phyloP scores from a whole-genome alignment of 2,888 invertebrate genomes.

The Platycnemis pennipes region DNA sequence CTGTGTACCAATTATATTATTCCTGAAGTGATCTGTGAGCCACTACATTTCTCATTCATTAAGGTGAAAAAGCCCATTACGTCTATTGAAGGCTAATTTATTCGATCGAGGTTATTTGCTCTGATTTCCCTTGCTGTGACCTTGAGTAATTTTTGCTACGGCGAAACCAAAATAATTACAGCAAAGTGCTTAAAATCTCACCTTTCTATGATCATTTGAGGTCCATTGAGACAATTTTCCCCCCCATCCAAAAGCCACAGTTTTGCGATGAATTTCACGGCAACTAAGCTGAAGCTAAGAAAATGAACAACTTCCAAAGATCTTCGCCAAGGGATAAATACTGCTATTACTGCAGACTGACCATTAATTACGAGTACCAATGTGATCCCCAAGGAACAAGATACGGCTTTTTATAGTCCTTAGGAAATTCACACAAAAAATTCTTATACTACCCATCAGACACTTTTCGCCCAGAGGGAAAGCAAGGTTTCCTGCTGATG shows the following conservation, averaged over 20 bases:
- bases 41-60: no score
- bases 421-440: not conserved
- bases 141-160: not conserved
- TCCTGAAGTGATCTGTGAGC: no score
- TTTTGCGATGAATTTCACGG: not conserved
- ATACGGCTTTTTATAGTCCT: not conserved
- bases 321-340: not conserved
- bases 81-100: no score
- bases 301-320: not conserved
- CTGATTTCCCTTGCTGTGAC: not conserved
- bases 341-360: not conserved
- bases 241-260: not conserved
- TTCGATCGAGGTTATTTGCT: not conserved
- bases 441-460: not conserved
- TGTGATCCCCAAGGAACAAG: not conserved
- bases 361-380: slow-evolving; percentile 22
- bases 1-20: no score
- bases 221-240: not conserved
- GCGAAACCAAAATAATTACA: not conserved
- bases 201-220: not conserved
- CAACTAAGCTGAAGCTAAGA: not conserved
- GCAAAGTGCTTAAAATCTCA: not conserved
- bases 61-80: no score
- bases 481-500: not conserved
- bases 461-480: not conserved